Evolutionary conservation across 2,888 invertebrate species (phyloP).

Genomic region (Lithodes maja): DNA sequence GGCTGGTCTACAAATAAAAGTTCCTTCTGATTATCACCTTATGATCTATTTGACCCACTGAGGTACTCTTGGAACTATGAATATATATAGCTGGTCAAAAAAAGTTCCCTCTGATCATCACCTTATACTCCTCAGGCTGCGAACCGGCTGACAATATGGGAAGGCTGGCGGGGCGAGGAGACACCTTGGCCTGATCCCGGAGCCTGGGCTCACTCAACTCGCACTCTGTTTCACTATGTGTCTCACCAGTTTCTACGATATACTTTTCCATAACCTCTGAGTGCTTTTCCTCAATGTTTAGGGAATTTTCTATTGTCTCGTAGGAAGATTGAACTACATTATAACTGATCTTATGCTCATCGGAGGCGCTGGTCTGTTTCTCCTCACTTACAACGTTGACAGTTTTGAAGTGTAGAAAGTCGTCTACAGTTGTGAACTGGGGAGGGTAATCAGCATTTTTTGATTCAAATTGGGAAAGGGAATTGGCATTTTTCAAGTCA

Average conservation of each 20-base stretch:
- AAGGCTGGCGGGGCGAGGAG: neutral
- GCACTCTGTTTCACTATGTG: neutral
- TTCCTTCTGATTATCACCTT: no score
- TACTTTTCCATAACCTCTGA: constrained; percentile 44
- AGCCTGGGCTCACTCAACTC: neutral
- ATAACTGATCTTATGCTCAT: neutral
- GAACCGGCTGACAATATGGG: constrained; percentile 17
- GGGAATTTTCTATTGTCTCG: constrained; percentile 21
- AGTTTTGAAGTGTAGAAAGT: no score
- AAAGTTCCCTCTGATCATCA: constrained; percentile 61
- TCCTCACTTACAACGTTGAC: neutral
- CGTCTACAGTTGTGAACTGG: no score
- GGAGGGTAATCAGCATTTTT: no score
- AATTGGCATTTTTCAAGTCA: constrained; percentile 41
- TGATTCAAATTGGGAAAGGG: no score
- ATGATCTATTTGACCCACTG: no score
- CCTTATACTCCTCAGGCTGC: constrained; percentile 56
- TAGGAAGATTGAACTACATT: constrained; percentile 30
- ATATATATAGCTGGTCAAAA: no score
- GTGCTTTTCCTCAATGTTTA: constrained; percentile 39
- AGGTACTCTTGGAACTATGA: no score
- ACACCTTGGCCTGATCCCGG: neutral
- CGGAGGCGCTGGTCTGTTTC: neutral
- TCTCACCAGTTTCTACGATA: neutral
- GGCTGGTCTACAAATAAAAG: no score